Percentiles rank a stretch among this genome's conserved stretches.
phyloP scores from a whole-genome alignment of 2,797 vertebrate species.

The Gobio occitaniae region DNA sequence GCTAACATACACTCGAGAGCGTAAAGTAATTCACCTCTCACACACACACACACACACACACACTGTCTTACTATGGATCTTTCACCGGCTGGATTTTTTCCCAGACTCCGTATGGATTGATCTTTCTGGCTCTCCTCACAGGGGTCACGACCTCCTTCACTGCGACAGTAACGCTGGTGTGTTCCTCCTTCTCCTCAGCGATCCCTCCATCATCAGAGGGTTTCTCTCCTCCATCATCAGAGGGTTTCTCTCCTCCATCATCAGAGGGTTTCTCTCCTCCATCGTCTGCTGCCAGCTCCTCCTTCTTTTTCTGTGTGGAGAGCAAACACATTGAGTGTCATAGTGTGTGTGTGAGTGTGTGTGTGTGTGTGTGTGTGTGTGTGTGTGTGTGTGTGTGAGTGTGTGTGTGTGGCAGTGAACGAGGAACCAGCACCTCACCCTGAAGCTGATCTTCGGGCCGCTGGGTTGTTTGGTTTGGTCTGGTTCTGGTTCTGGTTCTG shows the following conservation, averaged over 20 bases:
- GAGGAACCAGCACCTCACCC: conserved; percentile 69
- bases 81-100: conserved; percentile 81
- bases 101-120: conserved; percentile 90
- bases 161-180: conserved; percentile 27
- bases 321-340: neutral
- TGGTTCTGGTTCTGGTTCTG: conserved; percentile 49
- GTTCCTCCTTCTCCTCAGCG: neutral
- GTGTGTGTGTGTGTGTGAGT: neutral
- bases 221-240: conserved; percentile 45
- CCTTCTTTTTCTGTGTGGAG: conserved; percentile 72
- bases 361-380: neutral
- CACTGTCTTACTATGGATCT: conserved; percentile 77
- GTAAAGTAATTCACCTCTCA: neutral
- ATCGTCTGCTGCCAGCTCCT: conserved; percentile 55
- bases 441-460: conserved; percentile 76
- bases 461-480: conserved; percentile 61
- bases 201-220: neutral
- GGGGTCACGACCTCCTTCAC: neutral
- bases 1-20: too few species aligned
- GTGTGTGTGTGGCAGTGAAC: neutral
- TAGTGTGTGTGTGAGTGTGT: too few species aligned
- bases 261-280: conserved; percentile 32
- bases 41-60: neutral
- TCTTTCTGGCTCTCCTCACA: conserved; percentile 72
- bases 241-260: conserved; percentile 24